These are phyloP conservation scores for Idaea dimidiata DNA, from an alignment of 2,888 invertebrate species.

Conservation along the genomic window DNA sequence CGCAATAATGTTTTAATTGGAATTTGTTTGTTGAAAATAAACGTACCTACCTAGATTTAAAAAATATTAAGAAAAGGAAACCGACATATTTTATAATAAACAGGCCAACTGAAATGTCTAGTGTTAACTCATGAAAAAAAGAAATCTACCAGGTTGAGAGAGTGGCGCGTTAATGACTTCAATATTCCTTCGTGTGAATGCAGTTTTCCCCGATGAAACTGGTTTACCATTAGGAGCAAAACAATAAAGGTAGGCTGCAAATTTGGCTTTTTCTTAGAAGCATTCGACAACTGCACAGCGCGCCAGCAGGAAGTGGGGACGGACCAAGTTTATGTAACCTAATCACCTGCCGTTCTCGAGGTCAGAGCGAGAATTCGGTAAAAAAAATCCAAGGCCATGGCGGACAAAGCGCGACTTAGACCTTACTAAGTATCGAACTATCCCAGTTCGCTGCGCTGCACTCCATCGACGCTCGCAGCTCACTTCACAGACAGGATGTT, in stretches of 20 bases:
- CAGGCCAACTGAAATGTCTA: not conserved
- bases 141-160: not conserved
- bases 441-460: not conserved
- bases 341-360: slow-evolving; percentile 77
- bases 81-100: not conserved
- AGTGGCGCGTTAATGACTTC: slow-evolving; percentile 16
- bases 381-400: slow-evolving; percentile 76
- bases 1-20: not conserved
- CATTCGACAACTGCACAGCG: slow-evolving; percentile 74
- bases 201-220: slow-evolving; percentile 53
- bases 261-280: slow-evolving; percentile 74
- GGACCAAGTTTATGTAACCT: slow-evolving; percentile 79
- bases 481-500: slow-evolving; percentile 70
- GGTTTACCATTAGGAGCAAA: slow-evolving; percentile 62
- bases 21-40: not conserved
- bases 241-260: slow-evolving; percentile 61
- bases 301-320: slow-evolving; percentile 77
- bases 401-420: slow-evolving; percentile 60
- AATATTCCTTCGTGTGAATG: slow-evolving; percentile 35
- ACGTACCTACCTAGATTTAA: not conserved
- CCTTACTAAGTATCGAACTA: slow-evolving; percentile 59
- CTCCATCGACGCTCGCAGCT: slow-evolving; percentile 54
- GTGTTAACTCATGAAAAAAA: slow-evolving; percentile 7
- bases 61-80: not conserved
- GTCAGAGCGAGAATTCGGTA: slow-evolving; percentile 58